Evolutionary conservation across 2,888 invertebrate species (phyloP).

Genomic region (Pardosa pseudoannulata): DNA sequence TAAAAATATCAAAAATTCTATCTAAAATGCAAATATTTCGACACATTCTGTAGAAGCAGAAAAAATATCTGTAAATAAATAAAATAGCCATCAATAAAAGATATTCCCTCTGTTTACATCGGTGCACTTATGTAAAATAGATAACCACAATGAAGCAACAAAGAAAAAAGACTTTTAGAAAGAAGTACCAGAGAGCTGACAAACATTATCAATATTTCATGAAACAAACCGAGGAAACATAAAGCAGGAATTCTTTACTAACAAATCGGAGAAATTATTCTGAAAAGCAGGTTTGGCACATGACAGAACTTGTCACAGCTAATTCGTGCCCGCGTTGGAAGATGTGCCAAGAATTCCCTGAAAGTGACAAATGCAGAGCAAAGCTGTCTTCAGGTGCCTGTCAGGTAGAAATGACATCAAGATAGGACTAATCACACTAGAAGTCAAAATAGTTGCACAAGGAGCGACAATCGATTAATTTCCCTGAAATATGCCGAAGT

Average conservation of each 20-base stretch:
- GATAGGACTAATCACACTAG: neutral
- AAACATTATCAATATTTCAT: neutral
- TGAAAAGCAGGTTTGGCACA: neutral
- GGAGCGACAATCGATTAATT: neutral
- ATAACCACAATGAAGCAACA: no score
- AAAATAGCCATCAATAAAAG: no score
- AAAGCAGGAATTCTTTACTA: neutral
- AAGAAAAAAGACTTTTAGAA: no score
- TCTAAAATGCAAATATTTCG: no score
- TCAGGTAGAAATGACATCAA: neutral
- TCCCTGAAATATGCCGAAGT: neutral
- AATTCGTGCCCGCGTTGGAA: neutral
- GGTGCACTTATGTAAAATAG: no score
- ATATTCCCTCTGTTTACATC: no score
- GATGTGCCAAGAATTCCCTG: neutral
- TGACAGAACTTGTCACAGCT: neutral
- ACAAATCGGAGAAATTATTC: neutral
- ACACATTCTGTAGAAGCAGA: no score
- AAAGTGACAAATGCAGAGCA: neutral
- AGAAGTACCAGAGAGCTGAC: no score
- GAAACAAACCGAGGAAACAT: neutral
- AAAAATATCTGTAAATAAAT: no score
- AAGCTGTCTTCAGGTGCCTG: constrained; percentile 2
- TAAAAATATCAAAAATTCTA: no score
- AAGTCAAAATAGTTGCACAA: no score